A percentile compares a stretch with the other conserved stretches of the same genome.
These are phyloP conservation scores for Ceratosolen solmsi DNA, from an alignment of 1,140 invertebrate genomes.

Conservation along the genomic window DNA sequence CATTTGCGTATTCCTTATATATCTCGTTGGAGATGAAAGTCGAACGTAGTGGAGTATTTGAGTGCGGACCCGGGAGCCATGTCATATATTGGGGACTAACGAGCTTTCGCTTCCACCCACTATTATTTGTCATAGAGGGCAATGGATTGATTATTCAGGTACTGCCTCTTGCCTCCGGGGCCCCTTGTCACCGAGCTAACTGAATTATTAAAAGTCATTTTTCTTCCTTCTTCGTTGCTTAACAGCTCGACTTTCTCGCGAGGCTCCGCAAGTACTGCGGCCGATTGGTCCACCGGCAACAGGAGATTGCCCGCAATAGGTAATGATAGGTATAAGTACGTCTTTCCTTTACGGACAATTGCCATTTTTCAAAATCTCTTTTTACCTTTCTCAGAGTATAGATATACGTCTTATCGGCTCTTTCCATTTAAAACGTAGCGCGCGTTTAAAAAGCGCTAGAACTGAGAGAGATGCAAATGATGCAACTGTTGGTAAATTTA, in stretches of 20 bases:
- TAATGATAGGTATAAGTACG: neutral
- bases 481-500: too few species aligned
- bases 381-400: neutral
- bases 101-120: conserved; percentile 6
- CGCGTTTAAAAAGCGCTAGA: too few species aligned
- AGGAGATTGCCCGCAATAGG: neutral
- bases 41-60: neutral
- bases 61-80: neutral
- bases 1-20: too few species aligned
- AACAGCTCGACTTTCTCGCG: neutral
- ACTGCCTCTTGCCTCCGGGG: neutral
- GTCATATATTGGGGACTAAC: neutral
- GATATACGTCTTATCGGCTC: too few species aligned
- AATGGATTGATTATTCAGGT: neutral
- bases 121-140: neutral
- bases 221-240: neutral
- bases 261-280: neutral
- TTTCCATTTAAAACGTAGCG: too few species aligned
- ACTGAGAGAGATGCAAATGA: too few species aligned
- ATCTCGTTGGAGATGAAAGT: neutral
- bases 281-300: neutral
- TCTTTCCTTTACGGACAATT: neutral
- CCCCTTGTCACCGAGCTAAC: neutral
- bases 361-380: neutral
- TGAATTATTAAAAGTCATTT: neutral